Conservation (phyloP, 2,888 invertebrate species). For the Dryobotodes eremita region DNA sequence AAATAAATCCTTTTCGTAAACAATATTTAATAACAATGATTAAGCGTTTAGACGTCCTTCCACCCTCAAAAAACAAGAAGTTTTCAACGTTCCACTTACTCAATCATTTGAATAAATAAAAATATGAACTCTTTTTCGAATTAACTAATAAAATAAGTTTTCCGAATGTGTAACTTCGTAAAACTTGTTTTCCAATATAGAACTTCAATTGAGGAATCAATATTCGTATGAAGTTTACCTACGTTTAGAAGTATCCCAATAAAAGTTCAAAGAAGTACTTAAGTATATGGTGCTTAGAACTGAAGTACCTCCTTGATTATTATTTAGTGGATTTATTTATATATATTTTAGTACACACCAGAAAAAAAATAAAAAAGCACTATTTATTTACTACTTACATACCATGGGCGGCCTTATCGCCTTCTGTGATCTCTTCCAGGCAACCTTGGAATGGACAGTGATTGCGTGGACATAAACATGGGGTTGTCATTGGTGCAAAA, state of each 20-base stretch:
- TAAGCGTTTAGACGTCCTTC: conserved; percentile 42
- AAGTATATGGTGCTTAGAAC: background rate
- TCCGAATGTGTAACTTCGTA: conserved; percentile 39
- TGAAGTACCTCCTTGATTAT: background rate
- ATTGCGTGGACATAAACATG: background rate
- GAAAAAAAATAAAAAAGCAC: background rate
- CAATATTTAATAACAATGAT: conserved; percentile 50
- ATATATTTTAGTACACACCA: background rate
- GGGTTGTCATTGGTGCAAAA: background rate
- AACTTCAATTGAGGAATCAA: conserved; percentile 35
- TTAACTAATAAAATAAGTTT: conserved; percentile 45
- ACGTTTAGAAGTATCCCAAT: conserved; percentile 8
- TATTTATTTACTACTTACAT: background rate
- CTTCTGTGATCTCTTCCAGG: background rate
- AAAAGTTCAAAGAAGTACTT: conserved; percentile 14
- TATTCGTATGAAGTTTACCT: conserved; percentile 31
- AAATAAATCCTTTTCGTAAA: conserved; percentile 49
- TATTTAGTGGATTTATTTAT: background rate
- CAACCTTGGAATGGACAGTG: background rate
- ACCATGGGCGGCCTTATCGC: background rate
- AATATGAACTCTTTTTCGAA: conserved; percentile 39
- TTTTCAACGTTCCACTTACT: conserved; percentile 22
- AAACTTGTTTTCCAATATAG: conserved; percentile 46
- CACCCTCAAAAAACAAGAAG: conserved; percentile 32
- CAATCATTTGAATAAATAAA: conserved; percentile 44